Conservation (phyloP, 2,113 vertebrate species). For the pig (Sus scrofa) region DNA sequence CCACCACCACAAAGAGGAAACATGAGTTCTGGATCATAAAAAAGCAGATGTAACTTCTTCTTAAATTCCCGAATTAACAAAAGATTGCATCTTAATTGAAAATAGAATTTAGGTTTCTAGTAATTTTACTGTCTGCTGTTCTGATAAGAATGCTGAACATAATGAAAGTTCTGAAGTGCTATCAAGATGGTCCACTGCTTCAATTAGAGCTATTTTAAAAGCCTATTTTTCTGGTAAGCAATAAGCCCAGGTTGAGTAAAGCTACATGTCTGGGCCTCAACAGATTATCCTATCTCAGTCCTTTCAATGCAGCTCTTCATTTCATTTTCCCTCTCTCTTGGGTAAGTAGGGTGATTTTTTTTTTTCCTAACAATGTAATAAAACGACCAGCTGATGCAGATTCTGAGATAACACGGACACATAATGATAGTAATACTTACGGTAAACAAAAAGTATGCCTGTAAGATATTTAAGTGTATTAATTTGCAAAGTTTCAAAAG, state of each 20-base stretch:
- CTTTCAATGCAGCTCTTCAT: background rate
- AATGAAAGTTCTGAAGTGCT: slow-evolving; percentile 67
- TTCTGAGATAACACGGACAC: background rate
- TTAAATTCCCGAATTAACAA: slow-evolving; percentile 68
- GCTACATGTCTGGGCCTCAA: background rate
- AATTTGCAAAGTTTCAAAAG: background rate
- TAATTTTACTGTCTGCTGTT: slow-evolving; percentile 64
- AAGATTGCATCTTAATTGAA: slow-evolving; percentile 83
- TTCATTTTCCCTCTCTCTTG: background rate
- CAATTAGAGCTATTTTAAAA: slow-evolving; percentile 48
- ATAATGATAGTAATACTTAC: background rate
- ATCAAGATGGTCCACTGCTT: slow-evolving; percentile 75
- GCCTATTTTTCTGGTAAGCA: slow-evolving; percentile 55
- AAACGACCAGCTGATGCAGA: background rate
- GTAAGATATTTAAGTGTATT: background rate
- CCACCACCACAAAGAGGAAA: background rate
- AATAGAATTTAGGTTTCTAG: slow-evolving; percentile 76
- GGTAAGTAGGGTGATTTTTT: background rate
- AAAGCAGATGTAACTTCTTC: background rate
- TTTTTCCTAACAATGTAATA: background rate
- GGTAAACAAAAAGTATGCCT: background rate
- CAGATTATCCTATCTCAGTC: background rate
- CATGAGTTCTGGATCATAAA: background rate
- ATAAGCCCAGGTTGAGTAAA: slow-evolving; percentile 40
- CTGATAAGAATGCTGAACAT: slow-evolving; percentile 67